Evolutionary conservation across 2,888 invertebrate genomes (phyloP).

Genomic region (Patella depressa): DNA sequence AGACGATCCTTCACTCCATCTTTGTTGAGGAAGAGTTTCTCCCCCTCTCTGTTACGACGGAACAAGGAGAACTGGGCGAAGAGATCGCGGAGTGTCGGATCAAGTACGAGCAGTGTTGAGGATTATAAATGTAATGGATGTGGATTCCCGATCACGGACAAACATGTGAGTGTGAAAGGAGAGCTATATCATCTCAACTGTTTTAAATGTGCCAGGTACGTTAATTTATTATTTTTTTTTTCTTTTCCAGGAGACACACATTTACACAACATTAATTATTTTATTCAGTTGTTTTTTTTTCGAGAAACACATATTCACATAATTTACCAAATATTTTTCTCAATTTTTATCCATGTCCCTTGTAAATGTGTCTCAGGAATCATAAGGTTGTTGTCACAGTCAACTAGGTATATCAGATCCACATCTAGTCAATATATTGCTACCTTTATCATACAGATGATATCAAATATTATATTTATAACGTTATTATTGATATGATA

Average conservation of each 20-base stretch:
- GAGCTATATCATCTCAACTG: slow-evolving; percentile 49
- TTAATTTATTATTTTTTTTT: slow-evolving; percentile 2
- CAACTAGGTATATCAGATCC: too few relatives aligned
- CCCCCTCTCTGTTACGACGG: slow-evolving; percentile 20
- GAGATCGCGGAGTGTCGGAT: neutral
- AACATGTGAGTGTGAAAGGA: slow-evolving; percentile 48
- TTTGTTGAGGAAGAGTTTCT: slow-evolving; percentile 19
- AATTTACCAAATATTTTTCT: too few relatives aligned
- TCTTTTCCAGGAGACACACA: neutral
- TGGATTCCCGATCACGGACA: slow-evolving; percentile 52
- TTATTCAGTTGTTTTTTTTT: too few relatives aligned
- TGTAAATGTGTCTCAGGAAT: too few relatives aligned
- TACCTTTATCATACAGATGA: too few relatives aligned
- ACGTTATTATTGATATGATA: too few relatives aligned
- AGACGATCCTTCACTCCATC: slow-evolving; percentile 1
- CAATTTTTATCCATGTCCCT: too few relatives aligned
- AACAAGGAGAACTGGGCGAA: slow-evolving; percentile 18
- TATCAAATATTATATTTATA: too few relatives aligned
- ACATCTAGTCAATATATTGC: too few relatives aligned
- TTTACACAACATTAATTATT: too few relatives aligned
- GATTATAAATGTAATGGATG: slow-evolving; percentile 47
- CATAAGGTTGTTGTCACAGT: too few relatives aligned
- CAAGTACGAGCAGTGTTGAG: neutral
- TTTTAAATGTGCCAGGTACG: slow-evolving; percentile 58
- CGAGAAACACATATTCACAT: too few relatives aligned